Conservation (phyloP, 1,140 invertebrate genomes). For the Eubasilissa regina region DNA sequence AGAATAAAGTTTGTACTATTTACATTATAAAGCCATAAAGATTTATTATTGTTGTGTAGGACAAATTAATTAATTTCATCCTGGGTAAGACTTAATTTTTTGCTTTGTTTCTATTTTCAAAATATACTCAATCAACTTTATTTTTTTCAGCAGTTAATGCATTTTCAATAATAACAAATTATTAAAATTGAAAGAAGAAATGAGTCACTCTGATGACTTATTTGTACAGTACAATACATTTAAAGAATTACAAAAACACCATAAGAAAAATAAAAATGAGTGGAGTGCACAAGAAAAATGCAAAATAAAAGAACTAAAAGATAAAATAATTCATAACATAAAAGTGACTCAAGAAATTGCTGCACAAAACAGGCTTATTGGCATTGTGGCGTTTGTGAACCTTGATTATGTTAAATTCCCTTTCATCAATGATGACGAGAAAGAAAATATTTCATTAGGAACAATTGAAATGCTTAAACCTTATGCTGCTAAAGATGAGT, state of each 20-base stretch:
- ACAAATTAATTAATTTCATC: too few relatives aligned
- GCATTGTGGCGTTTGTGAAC: slow-evolving; percentile 27
- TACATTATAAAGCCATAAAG: too few relatives aligned
- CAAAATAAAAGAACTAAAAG: slow-evolving; percentile 28
- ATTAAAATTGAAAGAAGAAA: neutral
- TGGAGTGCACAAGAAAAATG: slow-evolving; percentile 1
- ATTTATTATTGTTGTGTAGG: too few relatives aligned
- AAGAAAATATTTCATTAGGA: slow-evolving; percentile 19
- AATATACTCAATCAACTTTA: neutral
- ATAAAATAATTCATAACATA: slow-evolving; percentile 25
- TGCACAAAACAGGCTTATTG: neutral
- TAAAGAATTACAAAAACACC: slow-evolving; percentile 30
- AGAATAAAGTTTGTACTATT: too few relatives aligned
- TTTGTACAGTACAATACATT: slow-evolving; percentile 14
- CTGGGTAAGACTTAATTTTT: too few relatives aligned
- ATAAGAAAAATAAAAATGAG: slow-evolving; percentile 8
- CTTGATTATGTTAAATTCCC: slow-evolving; percentile 14
- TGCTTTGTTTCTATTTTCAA: neutral
- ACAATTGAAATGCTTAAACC: slow-evolving; percentile 34
- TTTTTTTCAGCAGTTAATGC: neutral
- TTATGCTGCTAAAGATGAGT: slow-evolving; percentile 12
- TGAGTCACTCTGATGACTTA: slow-evolving; percentile 39
- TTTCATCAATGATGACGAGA: slow-evolving; percentile 4
- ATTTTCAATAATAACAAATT: neutral
- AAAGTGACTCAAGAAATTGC: slow-evolving; percentile 30